Evolutionary conservation across 1,140 invertebrate species (phyloP).

Genomic region (Drosophila prosaltans): DNA sequence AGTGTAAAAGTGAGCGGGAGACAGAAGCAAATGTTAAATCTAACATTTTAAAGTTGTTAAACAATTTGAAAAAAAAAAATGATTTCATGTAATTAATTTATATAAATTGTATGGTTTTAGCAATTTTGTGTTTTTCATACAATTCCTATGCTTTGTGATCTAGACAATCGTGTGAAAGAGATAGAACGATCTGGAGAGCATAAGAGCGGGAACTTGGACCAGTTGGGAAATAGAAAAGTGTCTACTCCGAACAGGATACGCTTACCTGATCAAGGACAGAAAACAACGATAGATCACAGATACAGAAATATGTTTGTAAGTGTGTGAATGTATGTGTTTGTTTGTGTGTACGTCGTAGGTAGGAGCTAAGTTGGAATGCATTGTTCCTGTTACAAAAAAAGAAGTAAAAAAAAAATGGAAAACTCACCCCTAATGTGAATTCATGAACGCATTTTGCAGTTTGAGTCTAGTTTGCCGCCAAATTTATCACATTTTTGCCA

Average conservation of each 20-base stretch:
- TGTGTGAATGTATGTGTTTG: background rate
- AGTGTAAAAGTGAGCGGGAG: background rate
- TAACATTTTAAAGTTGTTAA: background rate
- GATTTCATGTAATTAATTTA: background rate
- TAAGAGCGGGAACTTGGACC: slow-evolving; percentile 29
- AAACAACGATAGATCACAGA: slow-evolving; percentile 10
- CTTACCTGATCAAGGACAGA: slow-evolving; percentile 45
- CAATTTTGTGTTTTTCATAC: background rate
- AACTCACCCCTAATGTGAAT: slow-evolving; percentile 55
- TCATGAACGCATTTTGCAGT: slow-evolving; percentile 54
- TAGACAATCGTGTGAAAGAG: background rate
- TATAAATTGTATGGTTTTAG: background rate
- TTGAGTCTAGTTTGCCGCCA: slow-evolving; percentile 55
- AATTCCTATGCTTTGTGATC: background rate
- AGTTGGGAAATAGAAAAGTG: slow-evolving; percentile 59
- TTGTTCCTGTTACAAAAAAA: slow-evolving; percentile 36
- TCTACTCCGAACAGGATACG: slow-evolving; percentile 16
- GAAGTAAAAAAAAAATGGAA: background rate
- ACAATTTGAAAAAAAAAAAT: background rate
- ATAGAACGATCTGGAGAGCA: background rate
- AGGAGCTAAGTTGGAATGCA: slow-evolving; percentile 66
- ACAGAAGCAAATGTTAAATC: background rate
- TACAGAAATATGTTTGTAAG: slow-evolving; percentile 7
- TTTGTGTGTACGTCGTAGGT: slow-evolving; percentile 42
- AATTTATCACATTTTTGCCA: slow-evolving; percentile 41